These are phyloP conservation scores for Zootoca vivipara DNA, from an alignment of 2,113 vertebrate species.

Conservation along the genomic window DNA sequence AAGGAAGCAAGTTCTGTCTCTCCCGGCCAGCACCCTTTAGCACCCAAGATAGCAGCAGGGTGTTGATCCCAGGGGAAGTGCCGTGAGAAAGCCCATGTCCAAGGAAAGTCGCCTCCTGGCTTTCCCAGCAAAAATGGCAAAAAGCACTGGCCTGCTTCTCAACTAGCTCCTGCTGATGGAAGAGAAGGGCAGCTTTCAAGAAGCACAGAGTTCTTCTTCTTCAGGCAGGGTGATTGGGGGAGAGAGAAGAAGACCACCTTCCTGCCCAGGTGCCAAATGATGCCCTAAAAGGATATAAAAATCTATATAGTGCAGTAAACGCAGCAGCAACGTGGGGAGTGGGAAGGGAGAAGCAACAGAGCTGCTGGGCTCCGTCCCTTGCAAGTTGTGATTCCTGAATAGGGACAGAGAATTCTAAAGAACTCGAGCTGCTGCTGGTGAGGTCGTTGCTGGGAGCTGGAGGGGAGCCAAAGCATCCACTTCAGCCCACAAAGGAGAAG, in stretches of 20 bases:
- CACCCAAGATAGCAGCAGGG: neutral
- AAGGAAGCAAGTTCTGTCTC: neutral
- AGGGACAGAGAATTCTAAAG: conserved; percentile 36
- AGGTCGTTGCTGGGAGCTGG: neutral
- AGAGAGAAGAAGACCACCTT: neutral
- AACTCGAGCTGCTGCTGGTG: conserved; percentile 22
- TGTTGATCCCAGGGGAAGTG: neutral
- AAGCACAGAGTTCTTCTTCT: neutral
- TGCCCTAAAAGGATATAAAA: conserved; percentile 37
- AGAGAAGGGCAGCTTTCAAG: neutral
- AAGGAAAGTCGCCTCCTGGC: neutral
- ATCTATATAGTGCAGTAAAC: neutral
- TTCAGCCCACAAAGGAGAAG: neutral
- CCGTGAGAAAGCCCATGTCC: neutral
- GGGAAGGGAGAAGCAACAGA: rapidly evolving
- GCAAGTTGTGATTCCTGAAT: conserved; percentile 17
- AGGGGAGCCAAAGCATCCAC: neutral
- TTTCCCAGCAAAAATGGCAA: neutral
- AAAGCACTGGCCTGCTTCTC: neutral
- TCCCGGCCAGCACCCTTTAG: neutral
- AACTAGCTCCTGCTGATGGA: too few relatives aligned
- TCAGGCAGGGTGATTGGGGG: neutral
- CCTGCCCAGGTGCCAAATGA: rapidly evolving
- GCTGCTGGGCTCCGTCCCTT: rapidly evolving
- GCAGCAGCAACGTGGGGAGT: neutral